A percentile compares a stretch with the other conserved stretches of the same genome.
Conservation (phyloP, 1,140 invertebrate genomes). For the Saccostrea glomerata region DNA sequence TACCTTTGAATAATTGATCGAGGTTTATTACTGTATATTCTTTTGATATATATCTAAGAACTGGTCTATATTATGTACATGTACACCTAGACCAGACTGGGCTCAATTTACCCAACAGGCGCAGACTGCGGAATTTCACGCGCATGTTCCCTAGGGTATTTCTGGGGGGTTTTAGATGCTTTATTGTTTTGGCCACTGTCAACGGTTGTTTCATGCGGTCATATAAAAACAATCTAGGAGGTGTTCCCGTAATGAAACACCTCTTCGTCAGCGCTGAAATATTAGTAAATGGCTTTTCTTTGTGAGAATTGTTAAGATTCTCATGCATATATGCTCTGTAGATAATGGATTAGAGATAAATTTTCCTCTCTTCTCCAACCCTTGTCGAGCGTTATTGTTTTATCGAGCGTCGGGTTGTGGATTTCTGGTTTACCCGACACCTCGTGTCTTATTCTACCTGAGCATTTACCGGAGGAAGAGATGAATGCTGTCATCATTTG, state of each 20-base stretch:
- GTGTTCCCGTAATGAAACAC: background rate
- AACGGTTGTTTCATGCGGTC: background rate
- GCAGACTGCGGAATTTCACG: background rate
- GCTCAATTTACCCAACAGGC: background rate
- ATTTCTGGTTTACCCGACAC: background rate
- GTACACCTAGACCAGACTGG: background rate
- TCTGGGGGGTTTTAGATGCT: background rate
- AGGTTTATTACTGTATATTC: background rate
- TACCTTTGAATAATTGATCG: conserved; percentile 35
- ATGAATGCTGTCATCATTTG: background rate
- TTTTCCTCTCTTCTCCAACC: background rate
- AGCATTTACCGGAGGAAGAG: background rate
- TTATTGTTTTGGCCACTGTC: background rate
- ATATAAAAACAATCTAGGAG: background rate
- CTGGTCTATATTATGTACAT: background rate
- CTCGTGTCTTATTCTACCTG: background rate
- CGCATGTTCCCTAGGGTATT: background rate
- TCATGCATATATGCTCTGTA: background rate
- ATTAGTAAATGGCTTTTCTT: conserved; percentile 13
- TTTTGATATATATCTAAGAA: conserved; percentile 11
- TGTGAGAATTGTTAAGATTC: background rate
- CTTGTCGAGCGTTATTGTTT: background rate
- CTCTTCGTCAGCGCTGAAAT: background rate
- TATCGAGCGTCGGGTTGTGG: background rate
- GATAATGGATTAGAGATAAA: background rate